These are phyloP conservation scores for Parus major DNA, from an alignment of 2,113 vertebrate species.

Conservation along the genomic window DNA sequence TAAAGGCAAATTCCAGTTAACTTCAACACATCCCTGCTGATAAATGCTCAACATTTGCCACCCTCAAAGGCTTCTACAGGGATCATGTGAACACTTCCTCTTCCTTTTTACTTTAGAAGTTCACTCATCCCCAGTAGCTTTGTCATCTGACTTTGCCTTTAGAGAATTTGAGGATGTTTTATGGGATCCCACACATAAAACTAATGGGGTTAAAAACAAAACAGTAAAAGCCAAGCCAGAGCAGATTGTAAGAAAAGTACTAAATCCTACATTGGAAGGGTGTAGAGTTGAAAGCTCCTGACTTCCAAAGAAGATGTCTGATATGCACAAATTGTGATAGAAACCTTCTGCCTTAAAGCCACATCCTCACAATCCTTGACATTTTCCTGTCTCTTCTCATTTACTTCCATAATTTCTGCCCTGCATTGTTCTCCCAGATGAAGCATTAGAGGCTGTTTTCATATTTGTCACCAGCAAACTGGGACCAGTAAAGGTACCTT, in stretches of 20 bases:
- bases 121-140: neutral
- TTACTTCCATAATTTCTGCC: neutral
- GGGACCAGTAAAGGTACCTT: neutral
- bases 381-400: neutral
- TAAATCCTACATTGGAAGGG: neutral
- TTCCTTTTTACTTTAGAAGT: neutral
- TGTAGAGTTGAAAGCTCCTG: neutral
- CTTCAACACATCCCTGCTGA: neutral
- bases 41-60: neutral
- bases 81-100: neutral
- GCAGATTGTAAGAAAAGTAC: neutral
- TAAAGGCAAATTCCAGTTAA: neutral
- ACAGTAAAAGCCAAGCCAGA: neutral
- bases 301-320: neutral
- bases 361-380: neutral
- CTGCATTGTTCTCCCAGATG: neutral
- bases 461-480: neutral
- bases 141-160: neutral
- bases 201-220: fast-evolving
- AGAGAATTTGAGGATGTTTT: neutral
- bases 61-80: neutral
- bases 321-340: neutral
- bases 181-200: neutral
- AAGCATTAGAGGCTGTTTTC: neutral
- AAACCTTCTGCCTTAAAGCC: neutral